These are phyloP conservation scores for Ooceraea biroi DNA, from an alignment of 1,140 invertebrate genomes.

Conservation along the genomic window DNA sequence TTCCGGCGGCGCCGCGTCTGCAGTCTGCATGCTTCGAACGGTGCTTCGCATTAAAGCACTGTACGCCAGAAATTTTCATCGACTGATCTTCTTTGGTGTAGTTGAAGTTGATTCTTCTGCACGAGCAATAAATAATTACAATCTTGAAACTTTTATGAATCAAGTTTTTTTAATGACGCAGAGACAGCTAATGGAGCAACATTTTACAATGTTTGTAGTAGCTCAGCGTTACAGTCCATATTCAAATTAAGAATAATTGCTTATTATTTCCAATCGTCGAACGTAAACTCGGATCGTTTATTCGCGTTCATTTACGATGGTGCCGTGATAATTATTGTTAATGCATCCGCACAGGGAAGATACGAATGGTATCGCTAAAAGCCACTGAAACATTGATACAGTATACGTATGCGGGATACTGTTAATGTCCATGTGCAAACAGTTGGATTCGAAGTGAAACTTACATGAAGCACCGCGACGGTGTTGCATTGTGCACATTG, in stretches of 20 bases:
- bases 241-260: conserved; percentile 34
- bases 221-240: neutral
- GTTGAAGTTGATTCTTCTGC: neutral
- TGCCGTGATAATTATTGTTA: conserved; percentile 52
- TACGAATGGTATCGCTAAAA: conserved; percentile 56
- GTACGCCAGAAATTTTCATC: conserved; percentile 7
- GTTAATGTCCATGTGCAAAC: conserved; percentile 20
- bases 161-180: neutral
- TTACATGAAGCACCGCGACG: conserved; percentile 19
- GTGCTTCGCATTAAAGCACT: neutral
- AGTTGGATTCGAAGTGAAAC: neutral
- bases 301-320: conserved; percentile 42
- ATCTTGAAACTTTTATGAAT: conserved; percentile 8
- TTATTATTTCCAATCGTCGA: conserved; percentile 43
- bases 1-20: neutral
- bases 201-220: neutral
- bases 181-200: neutral
- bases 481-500: neutral
- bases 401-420: neutral
- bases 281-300: conserved; percentile 52
- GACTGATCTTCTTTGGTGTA: neutral
- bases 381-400: conserved; percentile 52
- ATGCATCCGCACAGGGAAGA: conserved; percentile 49
- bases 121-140: neutral
- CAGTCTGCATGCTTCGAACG: too few relatives aligned